Evolutionary conservation across 2,888 invertebrate genomes (phyloP).

Genomic region (Venusia cambrica): DNA sequence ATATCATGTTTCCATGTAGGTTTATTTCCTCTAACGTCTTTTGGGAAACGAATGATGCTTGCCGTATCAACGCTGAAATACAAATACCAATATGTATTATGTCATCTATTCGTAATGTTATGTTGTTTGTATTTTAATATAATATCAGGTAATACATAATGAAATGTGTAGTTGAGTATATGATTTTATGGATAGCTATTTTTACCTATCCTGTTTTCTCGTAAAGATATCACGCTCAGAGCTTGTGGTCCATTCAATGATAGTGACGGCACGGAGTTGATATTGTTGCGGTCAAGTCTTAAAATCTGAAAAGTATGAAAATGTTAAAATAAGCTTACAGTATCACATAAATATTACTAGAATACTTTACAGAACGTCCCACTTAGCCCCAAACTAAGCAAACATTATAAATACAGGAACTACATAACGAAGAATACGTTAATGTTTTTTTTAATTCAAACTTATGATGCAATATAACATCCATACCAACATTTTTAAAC

Average conservation of each 20-base stretch:
- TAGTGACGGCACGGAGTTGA: constrained; percentile 87
- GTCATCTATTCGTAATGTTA: no score
- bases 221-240: constrained; percentile 86
- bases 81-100: constrained; percentile 5
- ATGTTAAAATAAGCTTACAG: not conserved
- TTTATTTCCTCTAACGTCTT: constrained; percentile 87
- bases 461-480: no score
- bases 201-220: constrained; percentile 92
- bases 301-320: constrained; percentile 82
- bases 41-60: constrained; percentile 86
- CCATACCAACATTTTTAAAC: no score
- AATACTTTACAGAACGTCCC: no score
- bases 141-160: no score
- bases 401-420: no score
- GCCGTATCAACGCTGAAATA: constrained; percentile 84
- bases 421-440: no score
- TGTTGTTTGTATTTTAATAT: no score
- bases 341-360: no score
- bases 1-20: constrained; percentile 89
- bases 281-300: constrained; percentile 89
- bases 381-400: no score
- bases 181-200: constrained; percentile 32
- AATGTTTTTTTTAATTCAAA: no score
- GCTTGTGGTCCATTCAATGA: constrained; percentile 91
- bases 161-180: no score